Base-by-base conservation (phyloP, 2,888 invertebrate genomes). In the Malthinus seriepunctatus region DNA sequence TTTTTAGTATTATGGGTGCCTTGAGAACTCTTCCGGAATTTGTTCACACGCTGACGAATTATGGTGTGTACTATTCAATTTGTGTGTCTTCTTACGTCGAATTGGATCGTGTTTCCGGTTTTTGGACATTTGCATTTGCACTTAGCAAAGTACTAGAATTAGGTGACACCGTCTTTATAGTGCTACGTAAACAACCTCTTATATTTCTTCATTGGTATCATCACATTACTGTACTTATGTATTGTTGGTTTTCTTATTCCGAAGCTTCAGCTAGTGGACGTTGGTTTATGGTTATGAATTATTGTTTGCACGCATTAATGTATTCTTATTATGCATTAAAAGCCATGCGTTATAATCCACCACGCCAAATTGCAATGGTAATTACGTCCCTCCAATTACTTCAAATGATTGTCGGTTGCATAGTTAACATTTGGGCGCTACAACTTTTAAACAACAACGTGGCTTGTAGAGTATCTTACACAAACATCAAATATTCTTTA, bases 61-160 rank as follows among this genome's bases (percentile, higher is more conserved):
- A 95, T 78, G 97, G 98, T 60, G 84, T 97, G 70, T 93, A 94
- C 78, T 93, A 97, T 82, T 97, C 97, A 56, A 90, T 97, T 69
- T 99, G 99, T 82, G 90, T 93, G 79, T 93, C 95, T 70, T 93
- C 93, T 87, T 95, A 91, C 81, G 93, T 94, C 77, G 91, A 93
- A 77, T 88, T 90, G 76, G 92, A 95, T 79, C 90, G 91, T 71
- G 96, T 97, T 47, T 91, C 94, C 66, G 96, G 96, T 8, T 97
- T 97, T 80, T 99, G 98, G 98, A 93, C 97, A 66, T 94, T 90
- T 88, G 88, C 96, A 86, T 99, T 99, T 81, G 95, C 96, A 38
- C 82, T 97, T 65, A 96, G 96, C 63, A 99, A 99, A 81, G 86
- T 97, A 54, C 95, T 96, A 0, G 98, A 99, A 80, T 84, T 98